Evolutionary conservation across 2,113 vertebrate genomes (phyloP).

Genomic region (Tyrannus savana): DNA sequence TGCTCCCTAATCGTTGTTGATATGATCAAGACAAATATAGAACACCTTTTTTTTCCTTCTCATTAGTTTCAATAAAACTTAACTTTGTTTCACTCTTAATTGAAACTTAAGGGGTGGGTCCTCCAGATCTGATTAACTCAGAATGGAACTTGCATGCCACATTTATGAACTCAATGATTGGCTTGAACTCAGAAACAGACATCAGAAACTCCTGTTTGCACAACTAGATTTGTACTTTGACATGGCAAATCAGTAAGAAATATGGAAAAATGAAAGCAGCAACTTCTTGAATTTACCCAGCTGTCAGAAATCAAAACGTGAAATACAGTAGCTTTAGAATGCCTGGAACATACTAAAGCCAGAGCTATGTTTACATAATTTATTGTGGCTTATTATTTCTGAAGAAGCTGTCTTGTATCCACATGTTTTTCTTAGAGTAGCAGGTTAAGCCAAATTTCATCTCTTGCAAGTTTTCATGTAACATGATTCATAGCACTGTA

Average conservation of each 20-base stretch:
- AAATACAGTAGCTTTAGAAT: not conserved
- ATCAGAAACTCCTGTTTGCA: not conserved
- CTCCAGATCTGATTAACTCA: not conserved
- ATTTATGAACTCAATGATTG: not conserved
- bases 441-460: not conserved
- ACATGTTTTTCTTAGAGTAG: not conserved
- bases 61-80: not conserved
- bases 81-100: not conserved
- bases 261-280: not conserved
- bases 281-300: not conserved
- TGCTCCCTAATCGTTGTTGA: not conserved
- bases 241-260: not conserved
- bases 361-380: not conserved
- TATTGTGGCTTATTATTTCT: not conserved
- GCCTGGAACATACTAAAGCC: not conserved
- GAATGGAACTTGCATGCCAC: not conserved
- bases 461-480: not conserved
- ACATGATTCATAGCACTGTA: not conserved
- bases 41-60: accelerated
- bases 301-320: not conserved
- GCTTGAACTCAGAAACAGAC: not conserved
- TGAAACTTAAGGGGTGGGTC: not conserved
- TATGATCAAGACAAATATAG: not conserved
- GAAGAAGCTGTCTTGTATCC: not conserved
- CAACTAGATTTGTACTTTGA: not conserved